Evolutionary conservation across 2,888 invertebrate species (phyloP).

Genomic region (Torymus texanus): DNA sequence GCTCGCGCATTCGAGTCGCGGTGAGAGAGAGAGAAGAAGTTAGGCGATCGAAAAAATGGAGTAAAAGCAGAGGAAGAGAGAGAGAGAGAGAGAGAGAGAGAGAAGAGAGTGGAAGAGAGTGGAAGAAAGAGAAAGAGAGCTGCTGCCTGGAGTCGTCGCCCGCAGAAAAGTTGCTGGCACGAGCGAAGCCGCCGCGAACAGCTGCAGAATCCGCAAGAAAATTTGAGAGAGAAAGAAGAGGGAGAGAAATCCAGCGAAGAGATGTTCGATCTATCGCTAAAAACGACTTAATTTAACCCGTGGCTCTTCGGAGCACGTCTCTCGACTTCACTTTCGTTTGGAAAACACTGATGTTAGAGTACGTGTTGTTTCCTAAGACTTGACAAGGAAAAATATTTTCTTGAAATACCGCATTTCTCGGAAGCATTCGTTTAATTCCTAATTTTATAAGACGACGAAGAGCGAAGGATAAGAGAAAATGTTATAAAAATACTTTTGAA

Average conservation of each 20-base stretch:
- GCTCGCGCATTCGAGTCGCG: slow-evolving; percentile 61
- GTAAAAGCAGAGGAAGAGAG: no score
- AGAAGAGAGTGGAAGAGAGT: no score
- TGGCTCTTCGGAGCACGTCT: slow-evolving; percentile 23
- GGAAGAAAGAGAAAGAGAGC: no score
- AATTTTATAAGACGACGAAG: no score
- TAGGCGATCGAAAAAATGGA: no score
- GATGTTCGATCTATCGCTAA: slow-evolving; percentile 54
- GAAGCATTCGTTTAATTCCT: no score
- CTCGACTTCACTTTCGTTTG: slow-evolving; percentile 12
- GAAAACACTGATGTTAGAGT: slow-evolving; percentile 31
- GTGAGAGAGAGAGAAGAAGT: slow-evolving; percentile 58
- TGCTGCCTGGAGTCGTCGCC: slow-evolving; percentile 32
- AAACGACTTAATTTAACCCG: slow-evolving; percentile 47
- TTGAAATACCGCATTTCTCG: no score
- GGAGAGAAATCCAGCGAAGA: slow-evolving; percentile 28
- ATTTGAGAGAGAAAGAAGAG: slow-evolving; percentile 52
- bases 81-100: no score
- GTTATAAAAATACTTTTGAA: no score
- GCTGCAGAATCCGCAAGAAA: slow-evolving; percentile 59
- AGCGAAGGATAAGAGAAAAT: no score
- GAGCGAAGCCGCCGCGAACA: slow-evolving; percentile 61
- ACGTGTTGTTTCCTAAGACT: slow-evolving; percentile 14
- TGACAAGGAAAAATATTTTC: not conserved
- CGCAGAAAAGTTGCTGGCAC: slow-evolving; percentile 69